Conservation (phyloP, 2,113 vertebrate species). For the Sylvicapra grimmia region DNA sequence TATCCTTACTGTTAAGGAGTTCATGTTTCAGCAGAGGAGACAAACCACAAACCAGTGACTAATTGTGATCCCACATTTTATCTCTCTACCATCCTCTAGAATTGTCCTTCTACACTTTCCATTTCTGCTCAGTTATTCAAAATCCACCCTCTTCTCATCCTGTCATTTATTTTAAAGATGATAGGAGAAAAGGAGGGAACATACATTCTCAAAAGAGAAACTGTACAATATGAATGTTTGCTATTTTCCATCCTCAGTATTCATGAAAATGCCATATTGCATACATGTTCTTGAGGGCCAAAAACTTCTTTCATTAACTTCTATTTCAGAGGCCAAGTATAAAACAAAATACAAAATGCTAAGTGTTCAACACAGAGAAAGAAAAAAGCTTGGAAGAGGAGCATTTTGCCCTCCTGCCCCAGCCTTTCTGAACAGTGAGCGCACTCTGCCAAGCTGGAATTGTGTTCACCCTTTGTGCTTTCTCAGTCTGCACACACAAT, state of each 20-base stretch:
- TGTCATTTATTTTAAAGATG: background rate
- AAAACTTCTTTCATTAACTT: background rate
- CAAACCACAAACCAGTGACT: background rate
- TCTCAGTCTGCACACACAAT: background rate
- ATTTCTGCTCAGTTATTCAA: background rate
- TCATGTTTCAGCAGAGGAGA: background rate
- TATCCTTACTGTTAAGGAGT: background rate
- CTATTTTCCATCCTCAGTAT: background rate
- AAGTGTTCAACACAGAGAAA: background rate
- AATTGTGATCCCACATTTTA: background rate
- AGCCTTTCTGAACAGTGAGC: background rate
- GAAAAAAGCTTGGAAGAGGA: background rate
- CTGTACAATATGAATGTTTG: background rate
- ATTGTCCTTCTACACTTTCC: background rate
- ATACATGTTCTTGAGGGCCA: background rate
- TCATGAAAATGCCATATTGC: background rate
- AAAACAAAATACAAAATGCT: background rate
- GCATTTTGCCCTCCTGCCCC: too few relatives aligned
- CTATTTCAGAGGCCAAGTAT: background rate
- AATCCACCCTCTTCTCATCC: background rate
- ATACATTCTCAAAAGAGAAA: background rate
- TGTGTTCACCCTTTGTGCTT: background rate
- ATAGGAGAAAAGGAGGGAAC: background rate
- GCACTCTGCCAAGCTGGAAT: too few relatives aligned
- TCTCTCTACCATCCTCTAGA: background rate